A percentile compares a stretch with the other conserved stretches of the same genome.
Evolutionary conservation across 2,113 vertebrate species (phyloP).

Genomic region (Eudyptes chrysolophus): DNA sequence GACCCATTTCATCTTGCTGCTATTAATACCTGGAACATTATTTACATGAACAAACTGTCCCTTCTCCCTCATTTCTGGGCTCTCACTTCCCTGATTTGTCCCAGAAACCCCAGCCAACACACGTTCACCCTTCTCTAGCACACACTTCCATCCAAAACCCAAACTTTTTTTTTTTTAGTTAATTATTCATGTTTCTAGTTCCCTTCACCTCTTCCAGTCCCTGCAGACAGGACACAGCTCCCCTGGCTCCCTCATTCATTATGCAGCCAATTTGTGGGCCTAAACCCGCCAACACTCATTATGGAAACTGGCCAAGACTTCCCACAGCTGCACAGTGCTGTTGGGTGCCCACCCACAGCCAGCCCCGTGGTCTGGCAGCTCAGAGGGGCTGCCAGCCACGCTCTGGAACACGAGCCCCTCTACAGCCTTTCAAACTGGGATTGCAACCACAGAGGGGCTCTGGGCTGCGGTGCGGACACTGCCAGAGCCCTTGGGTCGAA

Average conservation of each 20-base stretch:
- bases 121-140: neutral
- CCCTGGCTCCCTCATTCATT: neutral
- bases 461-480: no score
- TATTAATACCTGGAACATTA: constrained; percentile 20
- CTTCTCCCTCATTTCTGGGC: constrained; percentile 20
- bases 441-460: no score
- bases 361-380: neutral
- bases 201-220: neutral
- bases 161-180: neutral
- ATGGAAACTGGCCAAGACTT: neutral
- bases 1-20: neutral
- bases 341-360: neutral
- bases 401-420: neutral
- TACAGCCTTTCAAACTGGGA: neutral
- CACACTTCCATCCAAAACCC: neutral
- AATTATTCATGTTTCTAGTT: neutral
- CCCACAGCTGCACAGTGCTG: neutral
- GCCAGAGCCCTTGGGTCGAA: no score
- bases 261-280: neutral
- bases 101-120: constrained; percentile 48
- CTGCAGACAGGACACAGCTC: neutral
- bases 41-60: neutral
- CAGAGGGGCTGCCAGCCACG: neutral
- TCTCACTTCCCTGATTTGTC: neutral
- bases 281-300: neutral